Evolutionary conservation across 92 coral and sea anemone genomes (phyloP).

Genomic region (Bergia puertoricense): DNA sequence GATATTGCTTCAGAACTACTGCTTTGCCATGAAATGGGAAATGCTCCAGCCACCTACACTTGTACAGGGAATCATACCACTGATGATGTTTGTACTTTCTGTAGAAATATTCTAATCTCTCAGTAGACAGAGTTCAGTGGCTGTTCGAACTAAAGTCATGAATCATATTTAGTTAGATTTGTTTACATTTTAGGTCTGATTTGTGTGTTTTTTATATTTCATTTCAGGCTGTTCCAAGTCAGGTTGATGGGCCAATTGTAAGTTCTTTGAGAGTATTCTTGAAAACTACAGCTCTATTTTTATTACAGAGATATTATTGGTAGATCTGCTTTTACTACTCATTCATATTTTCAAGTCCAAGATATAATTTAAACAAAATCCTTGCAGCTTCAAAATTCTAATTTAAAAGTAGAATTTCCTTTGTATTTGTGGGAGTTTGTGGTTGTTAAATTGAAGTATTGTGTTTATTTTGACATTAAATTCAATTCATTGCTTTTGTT

Average conservation of each 20-base stretch:
- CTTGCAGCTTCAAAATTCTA: background rate
- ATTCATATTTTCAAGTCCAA: background rate
- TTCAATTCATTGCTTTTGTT: background rate
- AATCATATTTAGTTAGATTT: background rate
- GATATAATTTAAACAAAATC: background rate
- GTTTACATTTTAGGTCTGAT: constrained; percentile 18
- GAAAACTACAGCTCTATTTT: too few species aligned
- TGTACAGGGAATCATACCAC: constrained; percentile 19
- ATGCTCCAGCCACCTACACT: background rate
- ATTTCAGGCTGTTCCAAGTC: constrained; percentile 36
- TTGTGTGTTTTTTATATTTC: constrained; percentile 1
- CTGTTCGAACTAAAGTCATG: background rate
- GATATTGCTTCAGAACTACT: constrained; percentile 23
- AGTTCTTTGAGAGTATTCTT: constrained; percentile 25
- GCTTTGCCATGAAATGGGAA: constrained; percentile 45
- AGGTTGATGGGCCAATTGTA: constrained; percentile 59
- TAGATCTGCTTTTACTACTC: background rate
- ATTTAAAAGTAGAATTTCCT: background rate
- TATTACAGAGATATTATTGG: background rate
- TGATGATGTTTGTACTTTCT: background rate
- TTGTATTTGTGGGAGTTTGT: background rate
- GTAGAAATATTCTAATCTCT: background rate
- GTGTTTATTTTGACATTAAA: constrained; percentile 1
- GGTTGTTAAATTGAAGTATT: background rate
- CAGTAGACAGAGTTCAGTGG: background rate